Base-by-base conservation (phyloP, 2,797 vertebrate genomes). In the Basileuterus tristriatus region DNA sequence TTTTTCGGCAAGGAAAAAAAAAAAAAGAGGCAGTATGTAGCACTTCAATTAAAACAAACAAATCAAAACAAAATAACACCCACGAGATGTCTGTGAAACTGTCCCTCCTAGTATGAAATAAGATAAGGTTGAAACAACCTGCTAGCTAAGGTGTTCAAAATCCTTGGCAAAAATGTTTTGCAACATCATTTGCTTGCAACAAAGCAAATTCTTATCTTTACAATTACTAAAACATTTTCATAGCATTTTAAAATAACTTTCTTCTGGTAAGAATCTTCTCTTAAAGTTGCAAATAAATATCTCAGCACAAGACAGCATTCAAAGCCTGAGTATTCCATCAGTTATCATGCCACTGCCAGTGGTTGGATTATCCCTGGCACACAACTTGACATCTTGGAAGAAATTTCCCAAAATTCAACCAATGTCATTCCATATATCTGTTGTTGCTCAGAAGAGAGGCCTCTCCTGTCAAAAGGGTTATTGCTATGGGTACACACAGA, bases 1-100 rank as follows among this genome's bases (percentile, higher is more conserved):
- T 76, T 96, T 91, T 90, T 76, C 56, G 44, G 47, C 59, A 90
- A 86, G 75, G 10, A 17, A 62, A 68, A 22, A 39, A 47, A n/a
- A 37, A 68, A 69, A 69, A 46, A 22, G 30, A 87, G 41, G 32
- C 72, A 91, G 74, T 82, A 82, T 58, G 63, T 10, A 79, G 47
- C 46, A 72, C 36, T 93, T 76, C 50, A 93, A 82, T 76, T 91
- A 94, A 92, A 93, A 92, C 69, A 93, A 92, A 93, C 71, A 94
- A 92, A 90, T 59, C 30, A 74, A 75, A 96, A 68, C 71, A 91
- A 83, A 91, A 15, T 13, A 91, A 85, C 83, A 87, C n/a, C 43
- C 23, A 79, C 60, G 43, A 77, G 37, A 62, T 82, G 53, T 52
- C 67, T 94, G 56, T 74, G 88, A 90, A 94, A 90, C 24, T 77